Percentiles rank a stretch among this genome's conserved stretches.
These are phyloP conservation scores for Catocala nupta DNA, from an alignment of 2,888 invertebrate species.

Conservation along the genomic window DNA sequence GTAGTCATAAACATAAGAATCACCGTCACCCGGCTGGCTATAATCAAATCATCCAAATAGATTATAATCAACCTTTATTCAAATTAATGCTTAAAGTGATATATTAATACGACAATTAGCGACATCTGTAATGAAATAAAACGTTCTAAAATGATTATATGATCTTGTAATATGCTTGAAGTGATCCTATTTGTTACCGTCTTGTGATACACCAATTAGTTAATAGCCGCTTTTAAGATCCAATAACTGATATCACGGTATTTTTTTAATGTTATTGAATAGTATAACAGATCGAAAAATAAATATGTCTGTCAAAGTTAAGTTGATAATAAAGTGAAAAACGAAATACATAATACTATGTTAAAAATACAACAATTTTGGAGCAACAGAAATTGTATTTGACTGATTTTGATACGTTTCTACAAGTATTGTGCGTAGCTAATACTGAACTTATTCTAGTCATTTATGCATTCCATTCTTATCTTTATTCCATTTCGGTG, in stretches of 20 bases:
- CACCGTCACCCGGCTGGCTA: slow-evolving; percentile 36
- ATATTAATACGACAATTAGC: slow-evolving; percentile 20
- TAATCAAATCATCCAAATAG: slow-evolving; percentile 43
- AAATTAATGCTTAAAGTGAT: slow-evolving; percentile 47
- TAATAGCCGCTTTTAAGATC: background rate
- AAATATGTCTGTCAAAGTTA: background rate
- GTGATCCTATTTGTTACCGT: slow-evolving; percentile 5
- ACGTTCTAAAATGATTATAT: slow-evolving; percentile 23
- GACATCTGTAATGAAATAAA: slow-evolving; percentile 11
- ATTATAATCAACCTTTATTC: slow-evolving; percentile 46
- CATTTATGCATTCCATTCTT: slow-evolving; percentile 10
- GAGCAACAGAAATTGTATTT: slow-evolving; percentile 16
- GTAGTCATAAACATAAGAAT: slow-evolving; percentile 39
- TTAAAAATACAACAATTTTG: background rate
- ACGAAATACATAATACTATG: background rate
- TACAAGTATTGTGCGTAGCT: slow-evolving; percentile 23
- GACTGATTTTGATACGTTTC: slow-evolving; percentile 49
- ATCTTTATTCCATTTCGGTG: slow-evolving; percentile 39
- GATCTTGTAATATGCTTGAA: slow-evolving; percentile 20
- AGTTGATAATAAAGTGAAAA: background rate
- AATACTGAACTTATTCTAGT: slow-evolving; percentile 37
- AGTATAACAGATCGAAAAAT: background rate
- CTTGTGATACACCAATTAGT: background rate
- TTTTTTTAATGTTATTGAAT: background rate
- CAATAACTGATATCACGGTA: background rate